Evolutionary conservation across 2,888 invertebrate genomes (phyloP), one percentile per base, ranked within the genome.

Genomic region (Hedychridium roseum): DNA sequence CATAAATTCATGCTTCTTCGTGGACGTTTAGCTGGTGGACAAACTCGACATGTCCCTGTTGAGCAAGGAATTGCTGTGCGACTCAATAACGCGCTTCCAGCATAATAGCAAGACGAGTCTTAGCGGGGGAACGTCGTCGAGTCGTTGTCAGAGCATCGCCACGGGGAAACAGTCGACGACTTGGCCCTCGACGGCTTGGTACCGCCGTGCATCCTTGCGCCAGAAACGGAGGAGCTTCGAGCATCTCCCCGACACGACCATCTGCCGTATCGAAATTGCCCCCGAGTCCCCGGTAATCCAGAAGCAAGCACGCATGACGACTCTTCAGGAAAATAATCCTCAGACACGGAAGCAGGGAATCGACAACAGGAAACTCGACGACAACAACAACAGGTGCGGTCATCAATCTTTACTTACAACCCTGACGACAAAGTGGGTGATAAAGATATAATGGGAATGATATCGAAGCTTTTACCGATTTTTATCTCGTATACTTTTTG

Each of bases 11-110:
- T n/a, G n/a, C n/a, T n/a, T n/a, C n/a, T n/a, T n/a, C n/a, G n/a
- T n/a, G n/a, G n/a, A n/a, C n/a, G n/a, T n/a, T n/a, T n/a, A 79
- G 28, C 74, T 83, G 17, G 74, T 82, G 23, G 79, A 80, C 11
- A 82, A 82, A 60, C 77, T 85, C 21, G 85, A 85, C 66, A 85
- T 85, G 85, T 84, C 84, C 1, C 68, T 81, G 38, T 72, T 84
- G 20, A 79, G 82, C 36, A 83, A 84, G 61, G 84, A 84, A 57
- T 79, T 82, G 34, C 69, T 84, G 9, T 76, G 80, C 43, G 60
- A 72, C 34, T 73, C 74, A 5, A 66, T 72, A 64, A 69, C 70
- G 43, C 65, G 64, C 11, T 46, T 36, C 30, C 58, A 32, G 3
- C 43, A 21, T 11, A 21, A 37, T n/a, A 50, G 43, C 36, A 21